Conservation (phyloP, 2,888 invertebrate species). For the Gasteruption jaculator region DNA sequence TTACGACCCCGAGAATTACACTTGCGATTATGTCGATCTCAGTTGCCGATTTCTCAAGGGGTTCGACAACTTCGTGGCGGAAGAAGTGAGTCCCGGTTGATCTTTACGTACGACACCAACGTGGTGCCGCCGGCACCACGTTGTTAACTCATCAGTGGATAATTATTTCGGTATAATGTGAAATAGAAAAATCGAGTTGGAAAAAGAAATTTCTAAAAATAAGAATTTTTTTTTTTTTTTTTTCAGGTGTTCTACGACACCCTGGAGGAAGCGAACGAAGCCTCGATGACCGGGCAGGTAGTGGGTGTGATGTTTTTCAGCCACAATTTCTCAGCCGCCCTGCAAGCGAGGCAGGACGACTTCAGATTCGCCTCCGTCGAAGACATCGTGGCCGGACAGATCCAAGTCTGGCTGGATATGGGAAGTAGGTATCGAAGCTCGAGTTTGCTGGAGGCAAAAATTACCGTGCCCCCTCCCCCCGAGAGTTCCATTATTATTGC, state of each 20-base stretch:
- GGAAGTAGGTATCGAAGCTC: constrained; percentile 61
- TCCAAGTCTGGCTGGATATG: constrained; percentile 71
- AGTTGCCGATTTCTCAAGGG: constrained; percentile 62
- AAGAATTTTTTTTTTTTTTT: constrained; percentile 5
- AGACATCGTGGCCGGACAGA: constrained; percentile 53
- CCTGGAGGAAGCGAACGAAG: constrained; percentile 55
- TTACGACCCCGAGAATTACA: constrained; percentile 40
- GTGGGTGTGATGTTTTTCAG: constrained; percentile 67
- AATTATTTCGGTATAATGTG: not conserved
- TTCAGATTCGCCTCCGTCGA: constrained; percentile 44
- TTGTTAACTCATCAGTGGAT: no score
- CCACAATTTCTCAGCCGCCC: constrained; percentile 67
- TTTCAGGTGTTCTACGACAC: constrained; percentile 54
- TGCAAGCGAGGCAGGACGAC: constrained; percentile 58
- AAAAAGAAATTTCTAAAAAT: no score
- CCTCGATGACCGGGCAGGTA: constrained; percentile 56
- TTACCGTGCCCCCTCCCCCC: no score
- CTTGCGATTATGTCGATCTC: constrained; percentile 57
- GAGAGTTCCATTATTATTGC: no score
- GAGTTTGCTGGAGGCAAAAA: not conserved
- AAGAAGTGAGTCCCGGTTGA: constrained; percentile 52
- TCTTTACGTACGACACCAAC: no score
- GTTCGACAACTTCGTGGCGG: constrained; percentile 58
- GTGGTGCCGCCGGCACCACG: no score
- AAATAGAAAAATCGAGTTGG: not conserved